Base-by-base conservation (phyloP, 1,140 invertebrate species). In the Matsumurasca onukii region DNA sequence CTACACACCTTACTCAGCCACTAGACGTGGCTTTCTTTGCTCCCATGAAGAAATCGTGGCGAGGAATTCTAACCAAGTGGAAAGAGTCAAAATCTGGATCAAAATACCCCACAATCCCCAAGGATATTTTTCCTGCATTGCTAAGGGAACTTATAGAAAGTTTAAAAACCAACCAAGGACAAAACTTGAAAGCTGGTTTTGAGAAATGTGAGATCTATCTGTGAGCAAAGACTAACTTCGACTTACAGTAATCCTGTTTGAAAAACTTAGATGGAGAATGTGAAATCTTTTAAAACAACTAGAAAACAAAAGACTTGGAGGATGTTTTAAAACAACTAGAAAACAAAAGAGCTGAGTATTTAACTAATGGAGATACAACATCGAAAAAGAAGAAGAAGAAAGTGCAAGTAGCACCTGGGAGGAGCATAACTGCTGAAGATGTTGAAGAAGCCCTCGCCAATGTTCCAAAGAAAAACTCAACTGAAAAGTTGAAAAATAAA, bases 11-110 rank as follows among this genome's bases (percentile, higher is more conserved):
- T 1, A 73, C 74, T 24, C 77, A 81, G 66, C 79, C 78, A 9
- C 69, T 80, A 25, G 79, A 81, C 73, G 77, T 78, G 34, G 72
- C 69, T 66, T 71, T 80, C 52, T 80, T 78, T 67, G 66, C 63
- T 12, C 75, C 75, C 17, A 68, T 79, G 71, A 78, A 78, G 48
- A 72, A 62, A 59, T 48, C 59, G 25, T 78, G 77, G 77, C 67
- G 76, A 63, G 59, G 73, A 69, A 75, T 78, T 31, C 65, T 78
- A 27, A 34, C 63, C 2, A 55, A 72, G 2, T 77, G 69, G 66
- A 77, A 76, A 75, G 31, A 31, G 62, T 31, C 62, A 20, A n/a
- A 15, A 64, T 15, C 25, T 22, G 34, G 62, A 22, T 22, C 25
- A 30, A 65, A 70, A 57, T 55, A 31, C 22, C 29, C 52, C 49